Evolutionary conservation across 2,797 vertebrate genomes (phyloP), one percentile per base, ranked within the genome.

Genomic region (Phrynocephalus guinanensis): DNA sequence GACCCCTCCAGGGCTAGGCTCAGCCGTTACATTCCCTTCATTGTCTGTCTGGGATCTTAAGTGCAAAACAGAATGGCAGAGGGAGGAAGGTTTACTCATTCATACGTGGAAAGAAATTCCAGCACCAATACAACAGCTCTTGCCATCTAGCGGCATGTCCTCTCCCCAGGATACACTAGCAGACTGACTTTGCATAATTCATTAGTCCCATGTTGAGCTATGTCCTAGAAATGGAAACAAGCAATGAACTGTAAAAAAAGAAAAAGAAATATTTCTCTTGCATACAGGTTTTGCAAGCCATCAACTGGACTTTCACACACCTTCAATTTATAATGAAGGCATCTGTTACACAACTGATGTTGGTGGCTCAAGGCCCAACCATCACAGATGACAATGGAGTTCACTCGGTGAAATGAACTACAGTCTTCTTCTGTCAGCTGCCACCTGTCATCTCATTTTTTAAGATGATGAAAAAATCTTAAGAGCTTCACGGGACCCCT

Each of bases 11-110:
- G 96, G 97, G 94, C 96, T 93, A 75, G 93, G 93, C 94, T 98
- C 98, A 0, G 96, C 93, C 71, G 96, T 97, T 13, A 95, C 93
- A 0, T 96, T 97, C 84, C 98, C 98, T 87, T 99, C 98, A 5
- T 95, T 96, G 92, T 99, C 99, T 24, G 97, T 98, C 97, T 99
- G 98, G 44, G 98, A 98, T 95, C 99, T 99, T 94, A 87, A 89
- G 91, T 79, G 95, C 67, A 96, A 95, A 95, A 87, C 87, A 79
- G 84, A 86, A 66, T 50, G 44, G 50, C 11, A 79, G 63, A 38
- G 28, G 67, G 24, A 86, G 3, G n/a, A 24, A 86, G 50, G 86
- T 81, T 63, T 87, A 89, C 78, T 79, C 87, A 6, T 85, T 52
- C 88, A 80, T 83, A 88, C 20, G 85, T 73, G 76, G 52, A 1